Base-by-base conservation (phyloP, 2,113 vertebrate genomes). In the Siniperca knerii region DNA sequence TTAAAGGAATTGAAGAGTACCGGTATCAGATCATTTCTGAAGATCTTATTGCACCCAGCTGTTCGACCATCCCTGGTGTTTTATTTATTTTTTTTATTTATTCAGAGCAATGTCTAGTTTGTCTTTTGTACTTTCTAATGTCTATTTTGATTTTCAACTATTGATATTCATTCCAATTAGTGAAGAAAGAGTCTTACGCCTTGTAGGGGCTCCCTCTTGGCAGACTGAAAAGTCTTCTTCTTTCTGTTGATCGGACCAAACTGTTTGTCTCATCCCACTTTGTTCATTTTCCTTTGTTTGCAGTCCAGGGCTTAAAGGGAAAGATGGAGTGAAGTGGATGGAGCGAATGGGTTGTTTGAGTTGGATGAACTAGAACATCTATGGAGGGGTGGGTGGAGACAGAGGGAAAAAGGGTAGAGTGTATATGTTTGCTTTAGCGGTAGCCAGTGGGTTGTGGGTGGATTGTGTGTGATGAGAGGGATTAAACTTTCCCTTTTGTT, bases 281-380 rank as follows among this genome's bases (percentile, higher is more conserved):
- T 7, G 40, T 77, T 83, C 13, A 60, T 68, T 84, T 40, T 57
- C 2, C 76, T 84, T 76, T 87, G 44, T 85, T 81, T 81, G 64
- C 65, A 21, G 77, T 75, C 4, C 0, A 10, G 54, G 29, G 57
- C 54, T 85, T n/a, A 75, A 66, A 81, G 58, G 33, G 25, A 77
- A 78, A 52, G 42, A 54, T 48, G 66, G 52, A 84, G 12, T 64
- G 35, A 68, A 68, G 62, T 74, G 61, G 55, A 62, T 72, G 72
- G 29, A 57, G 48, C 73, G 9, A 58, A 46, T 69, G 62, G 69
- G 48, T 61, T 82, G 37, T 86, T 86, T 81, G 58, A 58, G 37
- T 48, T 75, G 44, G 71, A 64, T 48, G 57, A 44, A 48, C 29
- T 77, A 40, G 54, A 68, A 15, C 55, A 57, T 77, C 46, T 55